Evolutionary conservation across 2,797 vertebrate genomes (phyloP), one percentile per base, ranked within the genome.

Genomic region (Phataginus tricuspis): DNA sequence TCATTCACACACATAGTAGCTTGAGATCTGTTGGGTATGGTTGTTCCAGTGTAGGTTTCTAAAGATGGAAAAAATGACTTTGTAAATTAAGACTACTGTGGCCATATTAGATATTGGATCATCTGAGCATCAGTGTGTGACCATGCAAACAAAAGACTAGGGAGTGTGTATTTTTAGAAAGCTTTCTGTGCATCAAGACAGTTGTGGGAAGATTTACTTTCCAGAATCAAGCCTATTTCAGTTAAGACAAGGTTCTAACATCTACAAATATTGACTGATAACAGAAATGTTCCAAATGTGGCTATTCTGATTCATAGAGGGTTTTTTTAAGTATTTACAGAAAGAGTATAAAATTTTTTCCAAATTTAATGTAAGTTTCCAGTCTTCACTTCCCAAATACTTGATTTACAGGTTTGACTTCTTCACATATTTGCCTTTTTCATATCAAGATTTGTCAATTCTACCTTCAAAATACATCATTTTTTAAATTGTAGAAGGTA

Each of bases 281-380:
- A 98, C 89, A 95, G 87, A 93, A 94, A 66, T 80, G 93, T 98
- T 96, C 98, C 97, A 98, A 98, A 97, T 88, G 57, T 96, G 95
- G 96, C 97, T 97, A 97, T 95, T 98, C 96, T 94, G 97, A 97
- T 96, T 98, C 95, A 96, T 84, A 96, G 39, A 45, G 45, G 45
- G 45, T 27, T 45, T 45, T 31, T 91, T 42, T 0, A 45, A 97
- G 92, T 98, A 98, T 98, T 98, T 98, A 98, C 98, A 98, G 97
- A 97, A 96, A 95, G 86, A 97, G 97, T 97, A 97, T 95, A 98
- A 97, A 97, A 98, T 91, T 69, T 74, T 95, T 96, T 97, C 90
- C 96, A 93, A 97, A 98, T 98, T 97, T 90, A 96, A 75, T 74
- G 69, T 92, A 97, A 96, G 95, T 97, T 82, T 97, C 95, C 94